Evolutionary conservation across 2,888 invertebrate genomes (phyloP), one percentile per base, ranked within the genome.

Genomic region (Eristalis tenax): DNA sequence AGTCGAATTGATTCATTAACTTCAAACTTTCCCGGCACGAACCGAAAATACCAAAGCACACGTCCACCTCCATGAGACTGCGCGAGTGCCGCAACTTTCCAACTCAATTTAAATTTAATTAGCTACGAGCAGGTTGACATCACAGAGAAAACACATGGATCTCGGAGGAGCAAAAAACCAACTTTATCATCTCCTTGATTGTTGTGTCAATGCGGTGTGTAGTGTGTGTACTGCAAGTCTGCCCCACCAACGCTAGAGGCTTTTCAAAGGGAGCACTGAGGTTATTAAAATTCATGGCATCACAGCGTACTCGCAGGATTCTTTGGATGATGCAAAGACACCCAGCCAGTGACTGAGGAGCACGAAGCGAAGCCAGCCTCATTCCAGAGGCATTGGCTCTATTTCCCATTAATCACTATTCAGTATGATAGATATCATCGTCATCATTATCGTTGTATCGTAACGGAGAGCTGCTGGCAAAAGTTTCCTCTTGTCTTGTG

Each of bases 361-460:
- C 28, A 18, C 43, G 43, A 32, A 43, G 35, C 23, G 1, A n/a
- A 68, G 57, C 35, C 15, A 69, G 22, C 68, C 70, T 32, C 32
- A 32, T 32, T 32, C 18, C 56, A 18, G 32, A 63, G 83, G 50
- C 78, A 63, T 38, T 59, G 63, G 83, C 69, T 84, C 76, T 75
- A 84, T 84, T 80, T 75, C 50, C 70, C 70, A 84, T 84, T 84
- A 84, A 84, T 84, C 75, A 84, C 56, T 57, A 32, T 74, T 77
- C 66, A 63, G 32, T 64, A 63, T 69, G 66, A 74, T 65, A 43
- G 73, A 78, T 74, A 79, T 69, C 57, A 73, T 73, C 35, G 57
- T 57, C 68, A 43, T 69, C 71, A 77, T 68, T 76, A 76, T 68
- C 68, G 18, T 61, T 63, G 38, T 63, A 28, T 43, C 35, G 26